A percentile compares a stretch with the other conserved stretches of the same genome.
phyloP scores from a whole-genome alignment of 2,113 vertebrate species.

The Ramphastos sulfuratus region DNA sequence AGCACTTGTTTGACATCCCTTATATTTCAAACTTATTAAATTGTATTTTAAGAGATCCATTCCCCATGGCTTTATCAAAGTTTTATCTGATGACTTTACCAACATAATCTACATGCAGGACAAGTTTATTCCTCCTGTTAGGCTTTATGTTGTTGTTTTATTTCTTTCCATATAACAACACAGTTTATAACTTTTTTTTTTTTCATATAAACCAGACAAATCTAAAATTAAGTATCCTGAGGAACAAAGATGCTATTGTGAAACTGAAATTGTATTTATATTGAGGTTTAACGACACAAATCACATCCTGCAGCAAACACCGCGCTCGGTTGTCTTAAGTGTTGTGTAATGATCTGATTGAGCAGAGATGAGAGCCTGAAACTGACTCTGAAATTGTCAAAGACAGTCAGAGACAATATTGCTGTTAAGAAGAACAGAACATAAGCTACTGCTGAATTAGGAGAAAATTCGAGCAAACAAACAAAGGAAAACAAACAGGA shows the following conservation, averaged over 20 bases:
- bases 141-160: background rate
- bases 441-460: background rate
- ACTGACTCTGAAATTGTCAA: background rate
- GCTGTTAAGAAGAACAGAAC: background rate
- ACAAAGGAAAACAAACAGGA: background rate
- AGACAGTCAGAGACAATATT: background rate
- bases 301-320: background rate
- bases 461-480: background rate
- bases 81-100: background rate
- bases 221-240: background rate
- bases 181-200: background rate
- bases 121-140: background rate
- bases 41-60: background rate
- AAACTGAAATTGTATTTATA: background rate
- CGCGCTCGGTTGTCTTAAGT: background rate
- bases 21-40: background rate
- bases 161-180: background rate
- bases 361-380: background rate
- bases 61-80: background rate
- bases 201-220: background rate
- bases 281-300: background rate
- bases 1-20: background rate
- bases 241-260: background rate
- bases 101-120: background rate
- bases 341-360: background rate